These are phyloP conservation scores for Euphonia xanthogaster DNA, from an alignment of 2,797 vertebrate genomes.

Conservation along the genomic window DNA sequence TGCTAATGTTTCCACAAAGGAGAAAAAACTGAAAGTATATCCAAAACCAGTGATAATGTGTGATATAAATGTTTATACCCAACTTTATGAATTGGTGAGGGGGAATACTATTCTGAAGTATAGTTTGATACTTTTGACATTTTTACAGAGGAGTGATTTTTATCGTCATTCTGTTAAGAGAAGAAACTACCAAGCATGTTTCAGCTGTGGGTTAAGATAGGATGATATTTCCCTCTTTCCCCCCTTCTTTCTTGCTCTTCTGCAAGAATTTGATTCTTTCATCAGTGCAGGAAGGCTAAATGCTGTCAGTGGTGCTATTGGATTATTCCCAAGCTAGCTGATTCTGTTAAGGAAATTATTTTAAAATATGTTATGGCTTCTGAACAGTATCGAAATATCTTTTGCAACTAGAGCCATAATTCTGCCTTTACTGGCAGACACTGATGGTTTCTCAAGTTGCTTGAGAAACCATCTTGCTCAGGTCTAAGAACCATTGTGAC, in stretches of 20 bases:
- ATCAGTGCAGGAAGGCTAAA: background rate
- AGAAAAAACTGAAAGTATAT: background rate
- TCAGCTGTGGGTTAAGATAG: background rate
- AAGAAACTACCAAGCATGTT: background rate
- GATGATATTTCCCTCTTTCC: background rate
- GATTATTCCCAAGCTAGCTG: background rate
- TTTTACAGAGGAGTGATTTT: background rate
- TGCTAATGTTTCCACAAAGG: background rate
- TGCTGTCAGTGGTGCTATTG: background rate
- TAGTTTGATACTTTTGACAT: background rate
- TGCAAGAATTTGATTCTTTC: background rate
- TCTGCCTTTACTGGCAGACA: background rate
- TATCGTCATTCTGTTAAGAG: background rate
- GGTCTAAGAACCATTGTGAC: background rate
- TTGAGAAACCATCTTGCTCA: too few relatives aligned
- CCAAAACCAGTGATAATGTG: background rate
- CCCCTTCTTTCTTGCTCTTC: background rate
- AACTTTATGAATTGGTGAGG: background rate
- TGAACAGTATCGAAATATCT: background rate
- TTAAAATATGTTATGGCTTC: background rate
- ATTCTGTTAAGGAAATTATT: background rate
- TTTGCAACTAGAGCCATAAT: background rate
- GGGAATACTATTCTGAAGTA: background rate
- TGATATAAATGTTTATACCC: background rate
- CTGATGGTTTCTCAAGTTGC: background rate